Base-by-base conservation (phyloP, 2,797 vertebrate species). In the Gymnoscopelus braueri region DNA sequence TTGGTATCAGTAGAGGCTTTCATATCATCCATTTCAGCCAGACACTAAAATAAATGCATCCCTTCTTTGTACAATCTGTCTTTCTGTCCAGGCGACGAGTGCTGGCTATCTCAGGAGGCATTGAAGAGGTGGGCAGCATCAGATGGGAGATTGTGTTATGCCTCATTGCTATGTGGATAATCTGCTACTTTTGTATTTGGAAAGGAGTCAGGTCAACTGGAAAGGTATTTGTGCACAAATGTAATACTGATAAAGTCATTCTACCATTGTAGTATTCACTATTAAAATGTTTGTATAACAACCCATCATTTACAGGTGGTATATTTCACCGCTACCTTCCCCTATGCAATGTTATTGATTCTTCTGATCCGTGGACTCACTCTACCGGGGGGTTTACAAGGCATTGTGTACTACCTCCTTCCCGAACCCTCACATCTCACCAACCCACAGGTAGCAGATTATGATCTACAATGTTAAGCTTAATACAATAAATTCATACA, bases 171-270 rank as follows among this genome's bases (percentile, higher is more conserved):
- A 67, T 88, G 71, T 93, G 92, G 92, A 57, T 91, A 39, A 14
- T 67, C 60, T 92, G 92, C 75, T 94, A 94, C 84, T 94, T 94
- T 58, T 93, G 89, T 53, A 60, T 92, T 67, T 94, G 93, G 93
- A 94, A 94, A 89, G 93, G 94, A 3, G 90, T 94, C 56, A 90
- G 72, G 65, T 93, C 94, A 26, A 92, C 93, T 49, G 93, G 92
- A 71, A 94, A 93, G 91, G 93, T 90, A 77, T 57, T 60, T 54
- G 15, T n/a, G 6, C 50, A 4, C 23, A 10, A 19, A 19, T 29
- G 2, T 2, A 29, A 29, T 29, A 29, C 3, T 29, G 26, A 29
- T 29, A 29, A 29, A 29, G 26, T 29, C 26, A 29, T 29, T 44
- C 39, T 44, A 1, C 1, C 39, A 10, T 8, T 44, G 39, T 44